Evolutionary conservation across 2,113 vertebrate genomes (phyloP).

Genomic region (Gorsachius goisagi): DNA sequence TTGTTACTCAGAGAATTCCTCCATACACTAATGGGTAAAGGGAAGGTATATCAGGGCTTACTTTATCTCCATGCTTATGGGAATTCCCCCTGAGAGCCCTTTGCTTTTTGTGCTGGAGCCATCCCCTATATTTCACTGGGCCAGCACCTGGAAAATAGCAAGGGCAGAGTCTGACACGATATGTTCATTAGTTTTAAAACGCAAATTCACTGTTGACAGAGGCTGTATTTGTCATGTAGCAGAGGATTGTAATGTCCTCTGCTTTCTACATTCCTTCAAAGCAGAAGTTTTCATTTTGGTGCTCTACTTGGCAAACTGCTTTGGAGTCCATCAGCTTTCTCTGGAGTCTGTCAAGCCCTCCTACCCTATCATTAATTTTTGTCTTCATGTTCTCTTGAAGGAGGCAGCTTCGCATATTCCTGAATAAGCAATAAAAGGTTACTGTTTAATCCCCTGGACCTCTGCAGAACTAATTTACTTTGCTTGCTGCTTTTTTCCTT

Average conservation of each 20-base stretch:
- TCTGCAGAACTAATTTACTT: conserved; percentile 47
- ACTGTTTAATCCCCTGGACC: not conserved
- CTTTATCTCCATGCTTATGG: not conserved
- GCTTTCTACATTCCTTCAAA: not conserved
- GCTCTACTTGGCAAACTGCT: not conserved
- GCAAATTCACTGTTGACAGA: not conserved
- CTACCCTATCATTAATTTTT: not conserved
- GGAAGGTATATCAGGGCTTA: not conserved
- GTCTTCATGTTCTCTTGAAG: not conserved
- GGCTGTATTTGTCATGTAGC: not conserved
- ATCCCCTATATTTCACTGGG: not conserved
- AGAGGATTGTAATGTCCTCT: not conserved
- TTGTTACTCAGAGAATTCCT: not conserved
- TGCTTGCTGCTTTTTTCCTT: not conserved
- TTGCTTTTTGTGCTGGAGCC: not conserved
- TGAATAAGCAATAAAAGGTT: not conserved
- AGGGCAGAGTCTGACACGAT: not conserved
- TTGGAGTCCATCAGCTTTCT: not conserved
- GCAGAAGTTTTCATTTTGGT: not conserved
- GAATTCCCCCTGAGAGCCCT: not conserved
- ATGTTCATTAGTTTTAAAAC: not conserved
- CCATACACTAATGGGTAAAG: not conserved
- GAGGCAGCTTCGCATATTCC: not conserved
- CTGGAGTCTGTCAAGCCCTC: not conserved
- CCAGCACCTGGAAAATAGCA: not conserved